Base-by-base conservation (phyloP, 1,140 invertebrate species). In the Lasaia peninsularis region DNA sequence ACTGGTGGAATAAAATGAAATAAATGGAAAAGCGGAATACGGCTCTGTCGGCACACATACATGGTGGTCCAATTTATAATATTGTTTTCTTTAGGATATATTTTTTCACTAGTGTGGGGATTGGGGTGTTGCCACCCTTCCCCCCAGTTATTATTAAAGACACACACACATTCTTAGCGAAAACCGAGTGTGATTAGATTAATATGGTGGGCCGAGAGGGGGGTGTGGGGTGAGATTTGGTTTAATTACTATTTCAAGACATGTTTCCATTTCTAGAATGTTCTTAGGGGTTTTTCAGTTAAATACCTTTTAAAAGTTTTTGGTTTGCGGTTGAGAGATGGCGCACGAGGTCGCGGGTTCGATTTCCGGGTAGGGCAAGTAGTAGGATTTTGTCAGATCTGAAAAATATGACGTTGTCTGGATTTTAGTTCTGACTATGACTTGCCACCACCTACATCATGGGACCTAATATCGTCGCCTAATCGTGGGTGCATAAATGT, bases 11-110 rank as follows among this genome's bases (percentile, higher is more conserved):
- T 78, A 80, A 83, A 84, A 77, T 80, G 75, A 80, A 81, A 73
- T 79, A 71, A 84, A 82, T 81, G 78, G 75, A 75, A 77, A 71
- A 68, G 68, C 67, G 61, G 74, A 80, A 80, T 73, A 73, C 77
- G 71, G 69, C 61, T 57, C 63, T 52, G 57, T 57, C 61, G 33
- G 66, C 78, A 72, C 75, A 74, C 71, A 75, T 65, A 72, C 67
- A 61, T 31, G 52, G 18, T 53, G 52, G 65, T 75, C 80, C 85
- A 86, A 88, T 88, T 88, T 88, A 88, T 88, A 88, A 88, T 88
- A 88, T 88, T 88, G 85, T 88, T 88, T 88, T 88, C 83, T 76
- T 85, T 77, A 57, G 75, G 80, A 85, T 88, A 88, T 88, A 84
- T 86, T 88, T 88, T 88, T 88, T 85, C 85, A 86, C 78, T 86